Conservation (phyloP, 2,797 vertebrate species). For the Euphonia xanthogaster region DNA sequence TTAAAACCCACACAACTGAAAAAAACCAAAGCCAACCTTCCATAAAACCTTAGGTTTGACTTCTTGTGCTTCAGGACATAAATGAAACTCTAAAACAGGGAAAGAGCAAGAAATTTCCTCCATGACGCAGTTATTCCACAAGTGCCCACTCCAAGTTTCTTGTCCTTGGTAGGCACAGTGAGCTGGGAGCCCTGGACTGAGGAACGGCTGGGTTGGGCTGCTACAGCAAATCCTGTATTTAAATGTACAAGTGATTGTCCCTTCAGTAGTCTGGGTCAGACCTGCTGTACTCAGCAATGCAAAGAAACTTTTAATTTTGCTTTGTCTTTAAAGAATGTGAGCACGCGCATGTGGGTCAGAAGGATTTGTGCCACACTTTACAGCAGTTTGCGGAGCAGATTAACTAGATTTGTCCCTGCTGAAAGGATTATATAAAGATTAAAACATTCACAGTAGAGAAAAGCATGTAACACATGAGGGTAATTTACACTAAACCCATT, state of each 20-base stretch:
- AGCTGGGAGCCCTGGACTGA: background rate
- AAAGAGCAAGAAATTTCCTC: background rate
- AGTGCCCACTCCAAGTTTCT: background rate
- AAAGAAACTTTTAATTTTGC: slow-evolving; percentile 3
- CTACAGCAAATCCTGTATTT: background rate
- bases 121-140: background rate
- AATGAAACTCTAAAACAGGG: background rate
- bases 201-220: background rate
- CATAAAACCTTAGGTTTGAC: background rate
- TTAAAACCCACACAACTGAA: background rate
- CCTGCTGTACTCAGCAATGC: background rate
- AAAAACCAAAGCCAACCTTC: background rate
- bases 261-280: background rate
- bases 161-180: background rate
- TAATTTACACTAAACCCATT: slow-evolving; percentile 24
- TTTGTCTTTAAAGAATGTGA: background rate
- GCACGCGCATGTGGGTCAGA: background rate
- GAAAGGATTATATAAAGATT: slow-evolving; percentile 48
- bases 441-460: slow-evolving; percentile 32
- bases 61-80: background rate
- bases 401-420: slow-evolving; percentile 22
- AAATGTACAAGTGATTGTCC: background rate
- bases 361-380: slow-evolving; percentile 20
- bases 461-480: background rate
- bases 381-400: background rate